A percentile compares a stretch with the other conserved stretches of the same genome.
These are phyloP conservation scores for Xenopus laevis DNA, from an alignment of 2,113 vertebrate species.

Conservation along the genomic window DNA sequence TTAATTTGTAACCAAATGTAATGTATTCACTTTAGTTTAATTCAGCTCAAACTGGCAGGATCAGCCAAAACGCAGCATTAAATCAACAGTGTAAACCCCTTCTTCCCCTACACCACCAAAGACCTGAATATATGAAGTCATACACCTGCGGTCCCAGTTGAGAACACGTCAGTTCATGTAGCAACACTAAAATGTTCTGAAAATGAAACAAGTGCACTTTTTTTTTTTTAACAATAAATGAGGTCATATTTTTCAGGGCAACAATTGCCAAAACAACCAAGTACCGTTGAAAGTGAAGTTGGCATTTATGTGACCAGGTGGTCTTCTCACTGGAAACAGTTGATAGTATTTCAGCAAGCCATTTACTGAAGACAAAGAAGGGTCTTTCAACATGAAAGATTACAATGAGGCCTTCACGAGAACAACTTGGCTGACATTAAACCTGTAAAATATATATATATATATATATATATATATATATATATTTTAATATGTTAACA, in stretches of 20 bases:
- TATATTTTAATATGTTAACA: not conserved
- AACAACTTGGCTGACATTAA: not conserved
- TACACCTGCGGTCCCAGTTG: slow-evolving; percentile 18
- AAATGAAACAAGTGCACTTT: slow-evolving; percentile 10
- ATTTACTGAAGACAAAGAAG: slow-evolving; percentile 1
- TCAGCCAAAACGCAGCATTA: not conserved
- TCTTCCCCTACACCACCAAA: not conserved
- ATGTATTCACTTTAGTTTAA: no score
- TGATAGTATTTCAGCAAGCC: slow-evolving; percentile 21
- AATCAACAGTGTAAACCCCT: not conserved
- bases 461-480: not conserved
- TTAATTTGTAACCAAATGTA: no score
- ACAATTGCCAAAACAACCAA: slow-evolving; percentile 41
- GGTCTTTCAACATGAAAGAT: slow-evolving; percentile 9
- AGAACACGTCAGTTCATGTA: slow-evolving; percentile 8
- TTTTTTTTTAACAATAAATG: slow-evolving; percentile 9
- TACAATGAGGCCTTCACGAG: not conserved
- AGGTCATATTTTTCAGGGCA: slow-evolving; percentile 30
- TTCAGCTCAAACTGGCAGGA: no score
- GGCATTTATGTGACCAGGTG: slow-evolving; percentile 25
- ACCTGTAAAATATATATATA: not conserved
- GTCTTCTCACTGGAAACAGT: slow-evolving; percentile 13
- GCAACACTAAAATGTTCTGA: not conserved
- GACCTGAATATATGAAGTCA: slow-evolving; percentile 13
- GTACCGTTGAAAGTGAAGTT: not conserved